phyloP scores from a whole-genome alignment of 2,888 invertebrate species.

The Stictocephala bisonia region DNA sequence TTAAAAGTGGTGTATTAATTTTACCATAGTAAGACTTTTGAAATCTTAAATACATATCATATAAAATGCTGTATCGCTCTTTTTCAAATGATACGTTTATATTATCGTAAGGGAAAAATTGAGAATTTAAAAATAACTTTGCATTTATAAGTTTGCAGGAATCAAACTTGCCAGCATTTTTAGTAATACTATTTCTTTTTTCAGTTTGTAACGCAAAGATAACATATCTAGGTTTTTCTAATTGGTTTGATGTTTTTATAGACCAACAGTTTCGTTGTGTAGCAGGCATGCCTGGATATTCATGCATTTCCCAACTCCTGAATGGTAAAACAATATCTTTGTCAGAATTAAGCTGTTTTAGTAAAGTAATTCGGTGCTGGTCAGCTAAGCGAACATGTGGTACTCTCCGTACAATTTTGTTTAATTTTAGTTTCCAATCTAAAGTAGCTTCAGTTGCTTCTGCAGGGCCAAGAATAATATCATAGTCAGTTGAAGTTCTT shows the following conservation, averaged over 20 bases:
- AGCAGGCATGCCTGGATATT: slow-evolving; percentile 62
- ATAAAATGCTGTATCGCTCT: slow-evolving; percentile 57
- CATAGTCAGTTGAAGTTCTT: slow-evolving; percentile 59
- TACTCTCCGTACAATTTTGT: slow-evolving; percentile 56
- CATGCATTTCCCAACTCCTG: slow-evolving; percentile 63
- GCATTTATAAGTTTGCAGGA: slow-evolving; percentile 62
- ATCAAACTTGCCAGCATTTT: slow-evolving; percentile 56
- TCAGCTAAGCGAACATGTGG: slow-evolving; percentile 54
- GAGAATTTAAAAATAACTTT: slow-evolving; percentile 62
- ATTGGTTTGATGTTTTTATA: slow-evolving; percentile 58
- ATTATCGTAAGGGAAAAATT: slow-evolving; percentile 62
- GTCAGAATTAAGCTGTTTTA: slow-evolving; percentile 49
- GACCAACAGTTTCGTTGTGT: slow-evolving; percentile 61
- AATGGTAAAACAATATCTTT: slow-evolving; percentile 55
- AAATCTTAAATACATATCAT: slow-evolving; percentile 59
- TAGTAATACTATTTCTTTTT: slow-evolving; percentile 59
- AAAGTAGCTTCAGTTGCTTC: slow-evolving; percentile 43
- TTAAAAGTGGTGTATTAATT: slow-evolving; percentile 49
- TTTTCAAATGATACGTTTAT: slow-evolving; percentile 60
- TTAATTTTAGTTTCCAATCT: slow-evolving; percentile 47
- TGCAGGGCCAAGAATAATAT: slow-evolving; percentile 54
- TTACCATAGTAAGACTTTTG: slow-evolving; percentile 51
- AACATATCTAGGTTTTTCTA: slow-evolving; percentile 63
- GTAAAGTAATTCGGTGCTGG: slow-evolving; percentile 57
- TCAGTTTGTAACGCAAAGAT: slow-evolving; percentile 63